Conservation (phyloP, 2,797 vertebrate species). For the Margarornis squamiger region DNA sequence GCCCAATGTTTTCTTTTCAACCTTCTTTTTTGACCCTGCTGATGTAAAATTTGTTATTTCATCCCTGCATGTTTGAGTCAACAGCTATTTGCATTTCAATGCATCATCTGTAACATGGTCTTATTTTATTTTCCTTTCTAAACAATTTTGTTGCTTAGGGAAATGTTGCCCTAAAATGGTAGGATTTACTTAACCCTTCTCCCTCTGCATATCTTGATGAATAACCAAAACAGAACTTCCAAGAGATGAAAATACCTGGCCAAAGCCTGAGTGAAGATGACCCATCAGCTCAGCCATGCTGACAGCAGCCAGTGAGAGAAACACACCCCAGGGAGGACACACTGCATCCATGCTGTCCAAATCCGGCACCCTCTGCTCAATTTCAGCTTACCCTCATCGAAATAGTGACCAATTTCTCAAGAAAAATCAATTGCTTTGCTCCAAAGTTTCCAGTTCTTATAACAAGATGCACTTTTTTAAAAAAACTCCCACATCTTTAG, state of each 20-base stretch:
- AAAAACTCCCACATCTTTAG: neutral
- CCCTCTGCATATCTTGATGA: neutral
- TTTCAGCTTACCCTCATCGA: neutral
- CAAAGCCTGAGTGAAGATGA: neutral
- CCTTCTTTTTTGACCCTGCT: neutral
- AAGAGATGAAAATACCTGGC: neutral
- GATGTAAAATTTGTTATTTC: neutral
- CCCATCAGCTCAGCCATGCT: neutral
- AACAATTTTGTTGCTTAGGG: neutral
- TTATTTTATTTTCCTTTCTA: neutral
- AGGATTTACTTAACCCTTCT: neutral
- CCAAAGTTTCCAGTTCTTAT: neutral
- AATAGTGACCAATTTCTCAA: neutral
- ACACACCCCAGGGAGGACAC: neutral
- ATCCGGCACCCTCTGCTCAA: neutral
- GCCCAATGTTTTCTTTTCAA: neutral
- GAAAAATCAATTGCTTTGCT: neutral
- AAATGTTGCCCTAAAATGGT: neutral
- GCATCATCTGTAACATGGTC: neutral
- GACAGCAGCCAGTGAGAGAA: neutral
- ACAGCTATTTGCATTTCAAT: conserved; percentile 2
- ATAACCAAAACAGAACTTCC: neutral
- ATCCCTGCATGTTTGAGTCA: neutral
- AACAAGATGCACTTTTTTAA: neutral
- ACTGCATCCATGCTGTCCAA: fast-evolving